These are phyloP conservation scores for Sebastes cheni DNA, from an alignment of 2,797 vertebrate species.

Conservation along the genomic window DNA sequence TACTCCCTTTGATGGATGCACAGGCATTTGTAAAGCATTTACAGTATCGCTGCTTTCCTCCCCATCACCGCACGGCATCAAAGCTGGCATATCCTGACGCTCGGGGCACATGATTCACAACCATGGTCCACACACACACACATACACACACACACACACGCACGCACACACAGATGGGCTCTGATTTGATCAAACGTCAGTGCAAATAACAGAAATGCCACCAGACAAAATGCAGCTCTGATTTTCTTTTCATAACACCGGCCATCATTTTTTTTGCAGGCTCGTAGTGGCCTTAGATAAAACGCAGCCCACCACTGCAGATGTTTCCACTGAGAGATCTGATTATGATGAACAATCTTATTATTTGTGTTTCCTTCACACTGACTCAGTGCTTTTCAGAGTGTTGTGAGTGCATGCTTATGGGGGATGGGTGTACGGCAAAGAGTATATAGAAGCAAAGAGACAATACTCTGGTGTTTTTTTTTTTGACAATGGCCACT, in stretches of 20 bases:
- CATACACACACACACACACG: neutral
- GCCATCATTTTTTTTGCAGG: neutral
- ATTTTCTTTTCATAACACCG: constrained; percentile 2
- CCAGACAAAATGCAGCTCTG: constrained; percentile 5
- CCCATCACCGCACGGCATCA: constrained; percentile 18
- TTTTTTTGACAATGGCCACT: too few species aligned
- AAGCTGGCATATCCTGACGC: neutral
- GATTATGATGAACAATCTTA: neutral
- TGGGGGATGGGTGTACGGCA: too few species aligned
- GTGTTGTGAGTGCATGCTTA: neutral
- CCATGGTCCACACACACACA: neutral
- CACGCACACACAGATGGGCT: constrained; percentile 4
- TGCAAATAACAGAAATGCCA: constrained; percentile 23
- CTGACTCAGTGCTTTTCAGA: neutral
- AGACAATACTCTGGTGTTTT: too few species aligned
- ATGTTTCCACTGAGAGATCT: neutral
- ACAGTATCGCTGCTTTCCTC: constrained; percentile 10
- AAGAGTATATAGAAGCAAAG: too few species aligned
- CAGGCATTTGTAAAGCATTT: constrained; percentile 24
- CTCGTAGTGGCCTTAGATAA: neutral
- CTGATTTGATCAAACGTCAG: constrained; percentile 40
- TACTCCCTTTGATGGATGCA: constrained; percentile 33
- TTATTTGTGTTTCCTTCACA: constrained; percentile 18
- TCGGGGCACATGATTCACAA: constrained; percentile 5
- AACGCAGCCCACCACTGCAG: neutral